Evolutionary conservation across 2,113 vertebrate genomes (phyloP), one percentile per base, ranked within the genome.

Genomic region (Chelonoidis abingdonii): DNA sequence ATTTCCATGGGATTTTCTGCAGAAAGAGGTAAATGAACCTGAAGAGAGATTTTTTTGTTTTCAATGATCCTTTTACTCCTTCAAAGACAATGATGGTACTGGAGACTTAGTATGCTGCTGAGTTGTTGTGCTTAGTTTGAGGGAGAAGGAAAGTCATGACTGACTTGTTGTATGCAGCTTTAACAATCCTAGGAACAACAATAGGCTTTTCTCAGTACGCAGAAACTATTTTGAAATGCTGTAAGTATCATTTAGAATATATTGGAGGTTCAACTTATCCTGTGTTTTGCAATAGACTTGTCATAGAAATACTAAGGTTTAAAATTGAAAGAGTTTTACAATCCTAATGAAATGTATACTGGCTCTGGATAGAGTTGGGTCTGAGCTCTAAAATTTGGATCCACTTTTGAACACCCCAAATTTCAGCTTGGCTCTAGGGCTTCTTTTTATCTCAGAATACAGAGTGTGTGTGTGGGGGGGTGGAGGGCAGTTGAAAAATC

Each of bases 391-490:
- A 44, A 50, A 44, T 85, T 78, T 50, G 2, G n/a, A 4, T 12
- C 3, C 5, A 0, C 1, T 65, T 82, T 62, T 62, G 57, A 86
- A n/a, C 14, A 1, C 80, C 2, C 6, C 47, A 3, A 4, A 81
- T 50, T 2, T 29, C 4, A 52, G 10, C 92, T 85, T 84, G 24
- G 21, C 17, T 9, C 2, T 19, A 22, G 17, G 47, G 10, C 13
- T 84, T 52, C 14, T 12, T 12, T 83, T 38, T 80, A 83, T 22
- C 2, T 35, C 2, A 3, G 81, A 87, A 50, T 35, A 22, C 2
- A 25, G 41, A 69, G n/a, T n/a, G n/a, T n/a, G n/a, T n/a, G n/a
- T n/a, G 0, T 17, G 3, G 8, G 1, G 0, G 1, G 44, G 44
- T 44, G 5, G 47, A n/a, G 56, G n/a, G n/a, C n/a, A n/a, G 44